A percentile compares a stretch with the other conserved stretches of the same genome.
phyloP scores from a whole-genome alignment of 2,113 vertebrate genomes.

The Nerophis ophidion region DNA sequence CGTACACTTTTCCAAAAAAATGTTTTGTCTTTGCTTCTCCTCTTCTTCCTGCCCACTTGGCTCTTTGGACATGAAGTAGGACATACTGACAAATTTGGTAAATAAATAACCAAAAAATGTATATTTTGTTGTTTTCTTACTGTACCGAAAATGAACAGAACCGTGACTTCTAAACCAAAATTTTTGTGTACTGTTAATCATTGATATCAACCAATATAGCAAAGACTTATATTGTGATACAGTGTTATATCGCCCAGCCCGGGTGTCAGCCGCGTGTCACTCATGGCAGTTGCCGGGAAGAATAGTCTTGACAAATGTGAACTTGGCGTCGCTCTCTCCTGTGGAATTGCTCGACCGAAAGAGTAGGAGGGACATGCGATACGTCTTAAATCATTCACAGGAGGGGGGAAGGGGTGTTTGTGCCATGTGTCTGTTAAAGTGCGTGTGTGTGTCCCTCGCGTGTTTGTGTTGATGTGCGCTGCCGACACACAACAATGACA shows the following conservation, averaged over 20 bases:
- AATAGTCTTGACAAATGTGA: constrained; percentile 44
- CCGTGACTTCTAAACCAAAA: no score
- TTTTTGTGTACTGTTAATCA: no score
- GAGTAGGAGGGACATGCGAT: constrained; percentile 50
- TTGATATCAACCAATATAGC: no score
- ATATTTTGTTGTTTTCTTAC: no score
- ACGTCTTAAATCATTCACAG: constrained; percentile 63
- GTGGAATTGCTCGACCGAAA: constrained; percentile 49
- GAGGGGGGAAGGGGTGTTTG: constrained; percentile 12
- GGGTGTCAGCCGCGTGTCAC: constrained; percentile 25
- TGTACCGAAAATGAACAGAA: no score
- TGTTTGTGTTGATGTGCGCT: constrained; percentile 8
- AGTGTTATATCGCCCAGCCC: no score
- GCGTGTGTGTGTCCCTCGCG: neutral
- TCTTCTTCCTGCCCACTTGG: neutral
- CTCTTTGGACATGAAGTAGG: neutral
- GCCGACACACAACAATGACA: constrained; percentile 58
- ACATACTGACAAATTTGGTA: no score
- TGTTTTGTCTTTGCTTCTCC: no score
- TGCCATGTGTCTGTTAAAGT: constrained; percentile 16
- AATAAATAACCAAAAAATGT: no score
- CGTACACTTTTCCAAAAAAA: neutral
- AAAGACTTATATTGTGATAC: no score
- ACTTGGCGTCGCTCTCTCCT: constrained; percentile 25
- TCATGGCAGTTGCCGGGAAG: constrained; percentile 38